Evolutionary conservation across 2,888 invertebrate species (phyloP).

Genomic region (Drosophila kuntzei): DNA sequence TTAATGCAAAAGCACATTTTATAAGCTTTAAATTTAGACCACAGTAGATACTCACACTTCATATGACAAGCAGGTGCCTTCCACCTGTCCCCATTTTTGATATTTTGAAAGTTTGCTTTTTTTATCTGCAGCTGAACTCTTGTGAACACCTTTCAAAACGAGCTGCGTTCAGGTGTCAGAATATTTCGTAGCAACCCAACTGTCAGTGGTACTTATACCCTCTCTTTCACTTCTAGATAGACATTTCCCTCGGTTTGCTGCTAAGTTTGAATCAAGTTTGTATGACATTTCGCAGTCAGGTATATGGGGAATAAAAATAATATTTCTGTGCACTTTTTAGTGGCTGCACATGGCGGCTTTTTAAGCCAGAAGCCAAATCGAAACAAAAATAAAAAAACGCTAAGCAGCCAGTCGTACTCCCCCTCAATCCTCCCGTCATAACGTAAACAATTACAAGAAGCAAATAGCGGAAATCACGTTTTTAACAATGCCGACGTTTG

Average conservation of each 20-base stretch:
- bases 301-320: slow-evolving; percentile 26
- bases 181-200: slow-evolving; percentile 29
- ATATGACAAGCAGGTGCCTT: slow-evolving; percentile 3
- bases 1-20: too few relatives aligned
- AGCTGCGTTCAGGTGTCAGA: slow-evolving; percentile 48
- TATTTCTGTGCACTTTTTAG: slow-evolving; percentile 40
- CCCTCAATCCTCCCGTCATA: neutral
- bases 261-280: slow-evolving; percentile 20
- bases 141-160: slow-evolving; percentile 39
- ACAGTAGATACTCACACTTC: neutral
- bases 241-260: neutral
- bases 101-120: slow-evolving; percentile 23
- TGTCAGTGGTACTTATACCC: slow-evolving; percentile 29
- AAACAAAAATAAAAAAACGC: slow-evolving; percentile 36
- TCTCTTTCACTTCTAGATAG: neutral
- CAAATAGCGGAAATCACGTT: slow-evolving; percentile 77
- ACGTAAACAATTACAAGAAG: slow-evolving; percentile 63
- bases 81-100: neutral
- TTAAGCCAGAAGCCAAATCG: slow-evolving; percentile 48
- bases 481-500: slow-evolving; percentile 60
- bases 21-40: neutral
- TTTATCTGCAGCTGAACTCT: slow-evolving; percentile 34
- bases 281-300: slow-evolving; percentile 39
- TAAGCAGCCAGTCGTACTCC: slow-evolving; percentile 25
- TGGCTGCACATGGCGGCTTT: slow-evolving; percentile 40